phyloP scores from a whole-genome alignment of 2,888 invertebrate species.

The Ischnura elegans region DNA sequence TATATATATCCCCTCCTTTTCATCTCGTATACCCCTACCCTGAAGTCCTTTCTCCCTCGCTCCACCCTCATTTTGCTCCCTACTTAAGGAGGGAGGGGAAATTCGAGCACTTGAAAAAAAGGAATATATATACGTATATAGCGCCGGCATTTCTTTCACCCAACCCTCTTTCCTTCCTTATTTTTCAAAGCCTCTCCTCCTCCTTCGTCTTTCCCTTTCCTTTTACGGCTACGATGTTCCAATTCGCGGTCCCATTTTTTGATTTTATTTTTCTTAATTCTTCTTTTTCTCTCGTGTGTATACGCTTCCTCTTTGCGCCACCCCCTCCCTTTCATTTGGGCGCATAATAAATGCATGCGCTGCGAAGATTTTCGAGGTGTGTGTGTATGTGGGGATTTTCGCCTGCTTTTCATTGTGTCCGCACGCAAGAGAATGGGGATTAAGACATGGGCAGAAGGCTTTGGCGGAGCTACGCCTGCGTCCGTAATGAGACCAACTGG shows the following conservation, averaged over 20 bases:
- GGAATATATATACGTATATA: no score
- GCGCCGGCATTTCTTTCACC: slow-evolving; percentile 8
- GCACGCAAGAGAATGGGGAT: neutral
- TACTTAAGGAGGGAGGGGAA: neutral
- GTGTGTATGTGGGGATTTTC: no score
- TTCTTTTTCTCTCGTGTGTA: neutral
- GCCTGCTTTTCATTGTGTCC: no score
- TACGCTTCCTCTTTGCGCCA: neutral
- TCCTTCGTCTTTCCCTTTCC: neutral
- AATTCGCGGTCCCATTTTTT: neutral
- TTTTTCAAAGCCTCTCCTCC: neutral
- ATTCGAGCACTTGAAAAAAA: neutral
- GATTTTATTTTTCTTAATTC: neutral
- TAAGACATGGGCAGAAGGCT: neutral
- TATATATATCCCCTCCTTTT: no score
- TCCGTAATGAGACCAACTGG: neutral
- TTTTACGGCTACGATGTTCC: neutral
- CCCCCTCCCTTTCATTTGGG: neutral
- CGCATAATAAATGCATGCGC: slow-evolving; percentile 3
- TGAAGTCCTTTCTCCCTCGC: neutral
- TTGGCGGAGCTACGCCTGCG: neutral
- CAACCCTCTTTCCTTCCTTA: neutral
- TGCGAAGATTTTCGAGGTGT: neutral
- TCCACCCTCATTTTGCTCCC: no score
- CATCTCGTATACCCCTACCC: no score